phyloP scores from a whole-genome alignment of 1,140 invertebrate genomes.

The Oryzaephilus surinamensis region DNA sequence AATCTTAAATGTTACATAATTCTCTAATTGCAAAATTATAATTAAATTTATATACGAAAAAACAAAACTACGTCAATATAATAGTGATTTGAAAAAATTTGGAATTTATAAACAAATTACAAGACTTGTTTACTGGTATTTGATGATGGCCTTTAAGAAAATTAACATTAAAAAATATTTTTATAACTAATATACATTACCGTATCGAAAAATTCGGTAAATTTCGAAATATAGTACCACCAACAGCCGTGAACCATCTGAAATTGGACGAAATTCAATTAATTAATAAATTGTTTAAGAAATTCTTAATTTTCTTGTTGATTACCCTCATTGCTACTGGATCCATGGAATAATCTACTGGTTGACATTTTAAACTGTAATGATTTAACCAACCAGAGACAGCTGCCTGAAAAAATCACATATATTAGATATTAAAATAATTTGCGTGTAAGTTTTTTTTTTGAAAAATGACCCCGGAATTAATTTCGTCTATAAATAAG shows the following conservation, averaged over 20 bases:
- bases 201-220: slow-evolving; percentile 92
- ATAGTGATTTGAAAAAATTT: neutral
- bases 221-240: slow-evolving; percentile 98
- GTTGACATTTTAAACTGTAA: slow-evolving; percentile 89
- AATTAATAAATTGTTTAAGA: neutral
- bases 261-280: slow-evolving; percentile 16
- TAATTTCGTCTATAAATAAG: too few species aligned
- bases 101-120: neutral
- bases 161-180: too few species aligned
- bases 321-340: slow-evolving; percentile 77
- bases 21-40: too few species aligned
- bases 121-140: too few species aligned
- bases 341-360: slow-evolving; percentile 80
- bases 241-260: slow-evolving; percentile 88
- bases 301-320: neutral
- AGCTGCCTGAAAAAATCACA: slow-evolving; percentile 60
- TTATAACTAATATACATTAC: slow-evolving; percentile 52
- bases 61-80: too few species aligned
- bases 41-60: too few species aligned
- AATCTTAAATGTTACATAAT: too few species aligned
- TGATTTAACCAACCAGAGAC: slow-evolving; percentile 74
- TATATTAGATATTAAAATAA: neutral
- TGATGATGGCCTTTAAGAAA: too few species aligned
- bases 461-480: too few species aligned
- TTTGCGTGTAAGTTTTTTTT: too few species aligned